phyloP scores from a whole-genome alignment of 2,113 vertebrate species.

The Chrysochloris asiatica region DNA sequence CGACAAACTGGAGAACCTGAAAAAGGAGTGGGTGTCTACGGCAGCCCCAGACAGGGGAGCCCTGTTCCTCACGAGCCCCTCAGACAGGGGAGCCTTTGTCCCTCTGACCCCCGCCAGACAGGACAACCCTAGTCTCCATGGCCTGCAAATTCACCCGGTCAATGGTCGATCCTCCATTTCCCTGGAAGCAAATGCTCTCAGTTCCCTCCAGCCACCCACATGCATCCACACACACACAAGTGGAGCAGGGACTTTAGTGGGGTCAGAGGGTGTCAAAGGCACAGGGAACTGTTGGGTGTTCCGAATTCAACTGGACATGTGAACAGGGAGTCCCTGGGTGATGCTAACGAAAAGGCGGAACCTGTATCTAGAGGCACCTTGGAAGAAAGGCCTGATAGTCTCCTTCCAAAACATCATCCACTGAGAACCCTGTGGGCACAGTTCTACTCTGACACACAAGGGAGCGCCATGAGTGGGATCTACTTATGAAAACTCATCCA shows the following conservation, averaged over 20 bases:
- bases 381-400: neutral
- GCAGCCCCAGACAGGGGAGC: rapidly evolving
- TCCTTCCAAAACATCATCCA: neutral
- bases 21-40: conserved; percentile 81
- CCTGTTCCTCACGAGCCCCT: no score
- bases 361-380: neutral
- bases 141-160: rapidly evolving
- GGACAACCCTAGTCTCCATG: no score
- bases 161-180: no score
- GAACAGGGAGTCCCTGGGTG: neutral
- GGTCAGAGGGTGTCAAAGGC: neutral
- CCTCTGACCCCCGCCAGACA: no score
- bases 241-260: rapidly evolving
- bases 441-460: neutral
- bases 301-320: neutral
- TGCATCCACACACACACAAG: neutral
- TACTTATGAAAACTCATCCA: no score
- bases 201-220: rapidly evolving
- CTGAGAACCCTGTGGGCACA: no score
- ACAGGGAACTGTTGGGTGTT: rapidly evolving
- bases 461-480: neutral
- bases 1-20: conserved; percentile 79
- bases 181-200: rapidly evolving
- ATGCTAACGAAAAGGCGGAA: neutral
- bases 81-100: no score